phyloP scores from a whole-genome alignment of 2,888 invertebrate species.

The Leucoma salicis region DNA sequence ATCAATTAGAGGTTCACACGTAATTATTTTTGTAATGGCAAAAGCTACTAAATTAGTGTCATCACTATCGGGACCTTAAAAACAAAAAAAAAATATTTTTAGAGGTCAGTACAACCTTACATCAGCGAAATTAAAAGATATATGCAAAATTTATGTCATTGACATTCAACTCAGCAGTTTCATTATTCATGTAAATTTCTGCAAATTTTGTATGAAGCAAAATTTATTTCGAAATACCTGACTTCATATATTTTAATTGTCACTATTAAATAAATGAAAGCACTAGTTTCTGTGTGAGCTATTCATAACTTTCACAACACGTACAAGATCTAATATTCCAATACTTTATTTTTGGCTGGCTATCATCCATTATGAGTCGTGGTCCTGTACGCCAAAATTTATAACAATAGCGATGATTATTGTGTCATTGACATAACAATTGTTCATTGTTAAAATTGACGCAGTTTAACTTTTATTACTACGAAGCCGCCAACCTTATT shows the following conservation, averaged over 20 bases:
- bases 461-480: slow-evolving; percentile 29
- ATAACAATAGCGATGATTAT: slow-evolving; percentile 36
- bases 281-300: not conserved
- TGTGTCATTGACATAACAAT: slow-evolving; percentile 42
- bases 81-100: slow-evolving; percentile 2
- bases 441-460: slow-evolving; percentile 44
- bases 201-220: slow-evolving; percentile 11
- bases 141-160: slow-evolving; percentile 30
- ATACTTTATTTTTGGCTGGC: slow-evolving; percentile 27
- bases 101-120: slow-evolving; percentile 24
- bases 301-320: slow-evolving; percentile 24
- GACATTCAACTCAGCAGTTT: slow-evolving; percentile 31
- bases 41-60: no score
- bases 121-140: slow-evolving; percentile 2
- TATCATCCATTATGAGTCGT: slow-evolving; percentile 11
- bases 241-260: slow-evolving; percentile 9
- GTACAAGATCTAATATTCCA: slow-evolving; percentile 30
- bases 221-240: slow-evolving; percentile 17
- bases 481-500: slow-evolving; percentile 1
- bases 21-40: no score
- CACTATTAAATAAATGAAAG: slow-evolving; percentile 13
- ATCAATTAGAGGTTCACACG: no score
- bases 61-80: not conserved
- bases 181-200: slow-evolving; percentile 17
- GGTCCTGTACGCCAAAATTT: slow-evolving; percentile 27